Evolutionary conservation across 2,113 vertebrate species (phyloP).

Genomic region (Seriola aureovittata): DNA sequence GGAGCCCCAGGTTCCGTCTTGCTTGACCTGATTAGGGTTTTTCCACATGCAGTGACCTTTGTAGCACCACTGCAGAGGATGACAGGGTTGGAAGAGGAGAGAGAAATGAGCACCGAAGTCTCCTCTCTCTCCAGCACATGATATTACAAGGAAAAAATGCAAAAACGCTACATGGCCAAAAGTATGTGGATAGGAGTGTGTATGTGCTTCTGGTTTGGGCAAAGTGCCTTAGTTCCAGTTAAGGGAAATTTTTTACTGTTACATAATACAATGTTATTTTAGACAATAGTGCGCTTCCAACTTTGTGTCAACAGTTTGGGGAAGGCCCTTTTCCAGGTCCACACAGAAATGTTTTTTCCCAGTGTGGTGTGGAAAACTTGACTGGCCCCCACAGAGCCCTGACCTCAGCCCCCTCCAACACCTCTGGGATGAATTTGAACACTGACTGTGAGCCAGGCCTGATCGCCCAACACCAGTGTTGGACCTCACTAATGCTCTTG

Average conservation of each 20-base stretch:
- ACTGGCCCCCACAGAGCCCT: not conserved
- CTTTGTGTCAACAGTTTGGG: not conserved
- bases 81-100: not conserved
- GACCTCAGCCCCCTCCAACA: not conserved
- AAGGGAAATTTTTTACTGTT: not conserved
- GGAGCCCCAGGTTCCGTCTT: constrained; percentile 93
- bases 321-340: not conserved
- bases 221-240: not conserved
- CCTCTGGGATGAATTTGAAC: no score
- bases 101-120: not conserved
- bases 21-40: constrained; percentile 92
- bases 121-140: not conserved
- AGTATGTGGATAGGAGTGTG: not conserved
- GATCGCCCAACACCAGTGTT: not conserved
- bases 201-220: not conserved
- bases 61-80: constrained; percentile 92
- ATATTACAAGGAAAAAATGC: not conserved
- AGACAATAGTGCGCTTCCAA: constrained; percentile 2
- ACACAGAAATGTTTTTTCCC: not conserved
- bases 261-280: not conserved
- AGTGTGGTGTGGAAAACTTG: not conserved
- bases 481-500: not conserved
- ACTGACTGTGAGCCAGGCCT: no score
- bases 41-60: constrained; percentile 99
- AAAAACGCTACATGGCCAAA: not conserved